Base-by-base conservation (phyloP, 2,113 vertebrate species). In the Channa maculata region DNA sequence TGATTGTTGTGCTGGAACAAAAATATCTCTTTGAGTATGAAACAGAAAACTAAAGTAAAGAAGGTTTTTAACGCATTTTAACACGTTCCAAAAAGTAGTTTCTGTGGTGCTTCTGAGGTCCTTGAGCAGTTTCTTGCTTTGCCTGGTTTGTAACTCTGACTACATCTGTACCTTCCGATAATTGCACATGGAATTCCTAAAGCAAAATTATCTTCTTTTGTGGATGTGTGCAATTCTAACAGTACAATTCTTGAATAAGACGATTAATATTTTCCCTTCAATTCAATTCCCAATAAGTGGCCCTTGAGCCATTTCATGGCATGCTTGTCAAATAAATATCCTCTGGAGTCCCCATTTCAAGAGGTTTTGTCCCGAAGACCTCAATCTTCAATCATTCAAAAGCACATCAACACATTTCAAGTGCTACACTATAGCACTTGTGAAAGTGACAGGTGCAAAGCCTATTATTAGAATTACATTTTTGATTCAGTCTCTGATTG, bases 271-370 rank as follows among this genome's bases (percentile, higher is more conserved):
- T 45, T 15, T 49, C 14, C 33, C 11, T 14, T 9, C 8, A 34
- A 13, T 49, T 43, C 8, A 8, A n/a, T 49, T 41, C 48, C 39
- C 12, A 5, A 10, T 6, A 36, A 78, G 45, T 8, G 34, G 9
- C 66, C 34, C 41, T 71, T 45, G 7, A 75, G 14, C 51, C 39
- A 13, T 51, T 63, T 54, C 34, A 12, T 45, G 8, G 15, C 63
- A n/a, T 38, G 33, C 33, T 4, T 13, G 39, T 12, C 6, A 54
- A 48, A 68, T 8, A n/a, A 61, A 41, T 36, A 48, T 13, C 39
- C 3, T 9, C 5, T 15, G 7, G 5, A 61, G 34, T 66, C 13
- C 39, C 44, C 41, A 54, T 24, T 24, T 64, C 6, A 49, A 45
- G 51, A 62, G 61, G 44, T 9, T 64, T 59, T 49, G 34, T 63